Base-by-base conservation (phyloP, 2,797 vertebrate species). In the Xyrichtys novacula region DNA sequence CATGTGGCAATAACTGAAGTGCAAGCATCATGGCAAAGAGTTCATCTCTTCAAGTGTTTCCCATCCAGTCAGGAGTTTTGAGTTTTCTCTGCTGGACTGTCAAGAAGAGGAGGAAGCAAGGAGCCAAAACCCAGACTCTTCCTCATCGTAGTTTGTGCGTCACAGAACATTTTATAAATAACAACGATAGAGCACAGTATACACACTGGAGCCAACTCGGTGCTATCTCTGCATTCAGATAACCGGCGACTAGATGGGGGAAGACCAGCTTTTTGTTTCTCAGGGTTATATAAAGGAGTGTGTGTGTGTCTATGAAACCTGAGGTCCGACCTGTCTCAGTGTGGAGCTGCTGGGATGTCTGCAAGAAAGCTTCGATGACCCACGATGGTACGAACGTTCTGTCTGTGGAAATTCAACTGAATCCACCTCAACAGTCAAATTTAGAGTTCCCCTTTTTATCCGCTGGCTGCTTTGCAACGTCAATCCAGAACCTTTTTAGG, bases 141-240 rank as follows among this genome's bases (percentile, higher is more conserved):
- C 72, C 40, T 61, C 60, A 0, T 56, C 52, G 14, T 42, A 25
- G 1, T 75, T 89, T 91, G 91, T 92, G 89, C 85, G 64, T 91
- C 74, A 89, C 81, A 79, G 77, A 81, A 83, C 65, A 55, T 71
- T 75, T 47, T 69, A 90, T 85, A 85, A 89, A 89, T 88, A 85
- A 78, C 39, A 52, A 71, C 47, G 19, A 72, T 76, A 46, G 49
- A 43, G 58, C 44, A 72, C 77, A 46, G 49, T 43, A 60, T 40
- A 76, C 74, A 84, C 70, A 65, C 76, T 2, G 48, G 60, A 68
- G 66, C 53, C 56, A 59, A 74, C 65, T 23, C 39, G 66, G 67
- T 63, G 66, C 67, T 46, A 50, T 54, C 61, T 69, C 64, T 66
- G 74, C 71, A 14, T 63, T 58, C 68, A 61, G 15, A 53, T 46